phyloP scores from a whole-genome alignment of 2,113 vertebrate species.

The Grammomys dolichurus region DNA sequence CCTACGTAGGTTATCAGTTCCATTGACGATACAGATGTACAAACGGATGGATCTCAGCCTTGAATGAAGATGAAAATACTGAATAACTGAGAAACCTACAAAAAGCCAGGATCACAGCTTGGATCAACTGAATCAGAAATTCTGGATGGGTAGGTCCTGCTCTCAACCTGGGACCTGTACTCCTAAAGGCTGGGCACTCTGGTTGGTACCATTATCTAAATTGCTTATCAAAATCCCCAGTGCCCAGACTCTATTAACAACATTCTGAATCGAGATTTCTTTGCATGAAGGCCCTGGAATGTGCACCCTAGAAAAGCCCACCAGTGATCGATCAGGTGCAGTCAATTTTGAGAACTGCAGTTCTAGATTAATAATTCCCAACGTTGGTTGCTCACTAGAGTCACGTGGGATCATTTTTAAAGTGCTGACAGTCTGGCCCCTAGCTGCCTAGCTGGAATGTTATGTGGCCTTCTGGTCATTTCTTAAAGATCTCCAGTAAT shows the following conservation, averaged over 20 bases:
- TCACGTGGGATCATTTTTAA: conserved; percentile 8
- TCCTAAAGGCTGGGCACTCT: background rate
- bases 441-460: background rate
- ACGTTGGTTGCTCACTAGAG: background rate
- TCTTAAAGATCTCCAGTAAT: background rate
- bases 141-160: background rate
- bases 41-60: background rate
- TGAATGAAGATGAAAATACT: background rate
- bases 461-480: background rate
- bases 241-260: background rate
- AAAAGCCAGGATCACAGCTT: background rate
- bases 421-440: background rate
- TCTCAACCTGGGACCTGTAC: background rate
- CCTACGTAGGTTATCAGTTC: background rate
- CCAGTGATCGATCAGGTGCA: background rate
- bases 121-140: background rate
- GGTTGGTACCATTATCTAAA: background rate
- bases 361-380: background rate
- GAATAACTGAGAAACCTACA: background rate
- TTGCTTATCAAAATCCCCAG: background rate
- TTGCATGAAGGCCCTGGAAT: background rate
- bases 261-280: background rate
- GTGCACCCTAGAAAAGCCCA: background rate
- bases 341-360: background rate
- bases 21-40: background rate